These are phyloP conservation scores for Phoeniculus purpureus DNA, from an alignment of 2,797 vertebrate species.

Conservation along the genomic window DNA sequence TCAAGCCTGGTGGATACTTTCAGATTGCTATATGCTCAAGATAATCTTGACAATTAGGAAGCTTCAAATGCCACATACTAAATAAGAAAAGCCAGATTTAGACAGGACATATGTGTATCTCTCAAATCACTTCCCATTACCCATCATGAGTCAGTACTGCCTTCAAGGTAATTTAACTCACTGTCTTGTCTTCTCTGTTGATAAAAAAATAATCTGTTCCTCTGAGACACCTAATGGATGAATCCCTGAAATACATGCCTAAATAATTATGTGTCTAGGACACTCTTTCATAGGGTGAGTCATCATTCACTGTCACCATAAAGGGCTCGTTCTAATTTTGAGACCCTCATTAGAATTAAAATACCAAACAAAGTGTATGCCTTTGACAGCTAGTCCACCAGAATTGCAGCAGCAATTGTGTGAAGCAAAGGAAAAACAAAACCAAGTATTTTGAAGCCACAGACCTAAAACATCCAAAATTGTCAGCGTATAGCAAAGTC, in stretches of 20 bases:
- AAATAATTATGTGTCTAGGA: conserved; percentile 67
- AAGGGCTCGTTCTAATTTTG: conserved; percentile 63
- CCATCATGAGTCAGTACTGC: conserved; percentile 4
- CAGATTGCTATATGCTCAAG: background rate
- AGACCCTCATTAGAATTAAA: conserved; percentile 61
- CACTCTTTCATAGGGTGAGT: conserved; percentile 41
- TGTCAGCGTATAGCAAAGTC: background rate
- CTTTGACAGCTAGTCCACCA: conserved; percentile 29
- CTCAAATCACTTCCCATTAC: background rate
- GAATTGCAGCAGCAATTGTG: background rate
- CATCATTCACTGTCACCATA: conserved; percentile 62
- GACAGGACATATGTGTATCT: background rate
- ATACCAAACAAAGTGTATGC: conserved; percentile 21
- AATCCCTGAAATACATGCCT: conserved; percentile 62
- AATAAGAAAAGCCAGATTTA: conserved; percentile 2
- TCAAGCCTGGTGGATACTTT: background rate
- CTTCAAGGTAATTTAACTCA: conserved; percentile 56
- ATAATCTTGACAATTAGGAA: background rate
- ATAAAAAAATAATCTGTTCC: conserved; percentile 57
- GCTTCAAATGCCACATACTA: background rate
- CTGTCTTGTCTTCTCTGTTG: conserved; percentile 41
- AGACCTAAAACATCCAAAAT: background rate
- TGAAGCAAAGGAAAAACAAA: conserved; percentile 18
- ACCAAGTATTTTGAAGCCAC: background rate
- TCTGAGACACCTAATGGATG: conserved; percentile 64